Base-by-base conservation (phyloP, 2,113 vertebrate species). In the Speoplatyrhinus poulsoni region DNA sequence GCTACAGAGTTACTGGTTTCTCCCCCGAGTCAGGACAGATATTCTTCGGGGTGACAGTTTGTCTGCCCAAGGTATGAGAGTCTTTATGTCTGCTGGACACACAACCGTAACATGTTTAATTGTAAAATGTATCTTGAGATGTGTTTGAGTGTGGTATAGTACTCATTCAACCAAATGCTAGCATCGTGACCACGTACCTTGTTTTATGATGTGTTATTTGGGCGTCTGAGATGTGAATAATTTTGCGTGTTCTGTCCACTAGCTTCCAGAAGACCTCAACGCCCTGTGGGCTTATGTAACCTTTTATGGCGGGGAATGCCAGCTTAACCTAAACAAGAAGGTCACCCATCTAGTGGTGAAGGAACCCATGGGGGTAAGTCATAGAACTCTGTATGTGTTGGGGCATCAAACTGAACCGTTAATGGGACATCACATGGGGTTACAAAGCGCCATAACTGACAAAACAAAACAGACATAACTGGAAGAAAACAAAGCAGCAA, bases 291-390 rank as follows among this genome's bases (percentile, higher is more conserved):
- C 98, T n/a, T 92, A 96, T 85, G 80, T 98, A 36, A 99, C 97
- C 3, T 99, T 98, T 90, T 94, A 98, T 72, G 98, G 98, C 57
- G 98, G 97, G 3, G 93, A 93, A 57, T 99, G 98, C 90, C 96
- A 95, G 87, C 95, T 99, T 67, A 95, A 89, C 79, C 94, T 99
- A 76, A 96, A 96, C 88, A 96, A 94, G 85, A 96, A 94, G 76
- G 96, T 96, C 79, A 98, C 97, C 10, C 98, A 99, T 80, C 87
- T 99, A 85, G 92, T 99, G 57, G 95, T 97, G 62, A 96, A 95
- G 57, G 96, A 99, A 77, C 94, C 97, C 2, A 96, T 95, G 81
- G 97, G 97, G 94, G 98, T 99, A 91, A 96, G 93, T 80, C 26
- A 26, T 26, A 26, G 26, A 26, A 26, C 1, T 26, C 26, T 41